These are phyloP conservation scores for Gnatocerus cornutus DNA, from an alignment of 2,888 invertebrate species.

Conservation along the genomic window DNA sequence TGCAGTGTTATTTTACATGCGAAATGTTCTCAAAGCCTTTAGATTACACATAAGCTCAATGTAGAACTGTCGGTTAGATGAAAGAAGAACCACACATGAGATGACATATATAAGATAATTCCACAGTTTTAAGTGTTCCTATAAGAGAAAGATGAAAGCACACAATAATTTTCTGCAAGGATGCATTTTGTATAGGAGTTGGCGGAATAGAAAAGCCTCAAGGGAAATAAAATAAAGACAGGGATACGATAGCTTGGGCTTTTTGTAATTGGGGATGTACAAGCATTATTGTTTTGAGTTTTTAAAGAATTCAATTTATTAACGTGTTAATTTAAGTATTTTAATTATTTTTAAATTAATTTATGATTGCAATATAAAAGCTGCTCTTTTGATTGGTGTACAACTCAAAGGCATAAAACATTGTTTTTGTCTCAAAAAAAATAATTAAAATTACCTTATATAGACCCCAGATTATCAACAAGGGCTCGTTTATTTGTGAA, in stretches of 20 bases:
- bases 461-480: too few relatives aligned
- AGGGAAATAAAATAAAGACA: slow-evolving; percentile 24
- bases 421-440: too few relatives aligned
- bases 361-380: too few relatives aligned
- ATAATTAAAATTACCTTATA: too few relatives aligned
- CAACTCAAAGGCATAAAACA: too few relatives aligned
- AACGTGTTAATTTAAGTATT: too few relatives aligned
- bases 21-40: slow-evolving; percentile 56
- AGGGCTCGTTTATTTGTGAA: too few relatives aligned
- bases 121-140: slow-evolving; percentile 32
- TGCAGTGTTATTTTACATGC: too few relatives aligned
- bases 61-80: slow-evolving; percentile 5
- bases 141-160: slow-evolving; percentile 31
- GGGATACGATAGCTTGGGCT: slow-evolving; percentile 1
- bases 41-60: slow-evolving; percentile 21
- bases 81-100: slow-evolving; percentile 18
- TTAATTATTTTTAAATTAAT: too few relatives aligned
- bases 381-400: too few relatives aligned
- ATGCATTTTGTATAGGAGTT: slow-evolving; percentile 25
- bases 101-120: slow-evolving; percentile 37
- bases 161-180: slow-evolving; percentile 40
- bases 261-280: slow-evolving; percentile 19
- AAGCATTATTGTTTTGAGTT: too few relatives aligned
- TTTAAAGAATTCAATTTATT: too few relatives aligned
- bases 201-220: slow-evolving; percentile 19